These are phyloP conservation scores for Aplochiton taeniatus DNA, from an alignment of 2,797 vertebrate genomes.

Conservation along the genomic window DNA sequence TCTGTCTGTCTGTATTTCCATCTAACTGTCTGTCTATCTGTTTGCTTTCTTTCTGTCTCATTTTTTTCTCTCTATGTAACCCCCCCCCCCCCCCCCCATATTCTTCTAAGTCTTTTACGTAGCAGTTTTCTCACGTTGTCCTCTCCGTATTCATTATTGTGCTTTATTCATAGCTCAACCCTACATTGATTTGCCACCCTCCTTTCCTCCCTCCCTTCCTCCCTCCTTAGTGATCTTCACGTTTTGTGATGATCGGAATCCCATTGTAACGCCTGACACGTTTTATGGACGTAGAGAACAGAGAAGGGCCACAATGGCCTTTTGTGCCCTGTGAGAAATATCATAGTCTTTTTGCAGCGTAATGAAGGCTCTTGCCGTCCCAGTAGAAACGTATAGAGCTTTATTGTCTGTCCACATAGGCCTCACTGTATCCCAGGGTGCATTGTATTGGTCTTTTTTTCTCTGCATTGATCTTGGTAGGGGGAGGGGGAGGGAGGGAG, in stretches of 20 bases:
- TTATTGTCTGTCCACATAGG: constrained; percentile 63
- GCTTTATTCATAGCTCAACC: no score
- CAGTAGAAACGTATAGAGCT: constrained; percentile 63
- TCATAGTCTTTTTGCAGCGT: constrained; percentile 67
- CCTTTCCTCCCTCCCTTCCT: constrained; percentile 37
- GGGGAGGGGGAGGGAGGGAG: constrained; percentile 19
- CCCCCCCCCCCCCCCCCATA: background rate
- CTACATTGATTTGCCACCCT: background rate
- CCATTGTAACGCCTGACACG: constrained; percentile 70
- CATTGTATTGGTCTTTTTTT: constrained; percentile 46
- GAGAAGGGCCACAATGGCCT: constrained; percentile 73
- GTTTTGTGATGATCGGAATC: constrained; percentile 64
- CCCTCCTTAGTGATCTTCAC: constrained; percentile 65
- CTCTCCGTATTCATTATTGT: no score
- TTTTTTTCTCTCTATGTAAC: constrained; percentile 58
- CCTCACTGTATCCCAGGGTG: constrained; percentile 50
- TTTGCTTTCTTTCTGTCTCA: background rate
- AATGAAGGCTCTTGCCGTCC: constrained; percentile 71
- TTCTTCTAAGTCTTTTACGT: background rate
- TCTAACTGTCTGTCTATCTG: constrained; percentile 34
- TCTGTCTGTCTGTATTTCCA: constrained; percentile 51
- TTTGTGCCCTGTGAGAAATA: constrained; percentile 75
- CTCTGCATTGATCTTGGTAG: constrained; percentile 51
- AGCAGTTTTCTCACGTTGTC: background rate
- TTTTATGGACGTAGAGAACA: constrained; percentile 74